Evolutionary conservation across 2,113 vertebrate genomes (phyloP), one percentile per base, ranked within the genome.

Genomic region (Charina bottae): DNA sequence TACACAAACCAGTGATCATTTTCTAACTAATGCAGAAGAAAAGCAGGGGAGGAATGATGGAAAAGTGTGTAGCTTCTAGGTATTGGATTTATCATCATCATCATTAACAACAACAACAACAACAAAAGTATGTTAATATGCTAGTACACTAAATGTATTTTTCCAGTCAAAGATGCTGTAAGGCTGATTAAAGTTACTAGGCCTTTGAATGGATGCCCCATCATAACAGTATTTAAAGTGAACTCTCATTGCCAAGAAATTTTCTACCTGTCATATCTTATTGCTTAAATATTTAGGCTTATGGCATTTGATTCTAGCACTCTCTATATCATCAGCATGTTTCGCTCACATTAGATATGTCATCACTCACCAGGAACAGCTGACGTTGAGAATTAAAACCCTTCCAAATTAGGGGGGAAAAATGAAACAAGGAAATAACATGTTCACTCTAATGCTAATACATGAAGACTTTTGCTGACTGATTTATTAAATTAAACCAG

Each of bases 231-330:
- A 95, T 95, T 94, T 92, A 94, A 96, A 95, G 95, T 96, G 96
- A 95, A 94, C 89, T 94, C 94, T 97, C 96, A 97, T 96, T 53
- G 59, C 96, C 96, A 96, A 96, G 95, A 96, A 97, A 96, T 96
- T 91, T 94, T 96, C 93, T 97, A 97, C 96, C 96, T 97, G 95
- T 96, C 96, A 97, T 95, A 94, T 97, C 96, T 95, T 96, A 95
- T 97, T 96, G 95, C 96, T 96, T 95, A 97, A 96, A 97, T 96
- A 97, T 97, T 96, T 97, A 97, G 95, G 96, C 95, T 97, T 96
- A 96, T 97, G 96, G 95, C 94, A 97, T 96, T 95, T 96, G 96
- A 96, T 96, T 96, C 95, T 94, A 95, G 93, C 93, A 96, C 94
- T 96, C 96, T 96, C 96, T 97, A 96, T 96, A 96, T 96, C 96